Base-by-base conservation (phyloP, 92 coral and sea anemone genomes). In the Umimayanthus chanpuru region DNA sequence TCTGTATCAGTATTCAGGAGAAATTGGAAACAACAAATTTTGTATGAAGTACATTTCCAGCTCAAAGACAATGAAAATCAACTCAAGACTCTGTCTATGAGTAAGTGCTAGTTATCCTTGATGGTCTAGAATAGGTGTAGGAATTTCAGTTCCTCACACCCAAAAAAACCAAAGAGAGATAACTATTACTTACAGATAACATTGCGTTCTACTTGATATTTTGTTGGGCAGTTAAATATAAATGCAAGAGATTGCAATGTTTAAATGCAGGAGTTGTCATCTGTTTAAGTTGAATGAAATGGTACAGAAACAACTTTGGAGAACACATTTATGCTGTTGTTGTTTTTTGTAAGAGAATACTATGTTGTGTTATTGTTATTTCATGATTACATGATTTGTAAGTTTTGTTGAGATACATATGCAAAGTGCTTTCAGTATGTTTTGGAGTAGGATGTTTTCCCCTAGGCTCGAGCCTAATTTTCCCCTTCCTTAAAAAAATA, bases 181-280 rank as follows among this genome's bases (percentile, higher is more conserved):
- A 39, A 74, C 78, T 36, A 74, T 74, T 50, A 74, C 78, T 74
- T 74, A 74, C 78, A 74, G 78, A 16, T 74, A 74, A 74, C 47
- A 74, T 74, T 74, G 78, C 78, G 38, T 75, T 75, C 55, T 39
- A 75, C 50, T 40, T 75, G 79, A 36, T 75, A 75, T 75, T 39
- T 75, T 53, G 25, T 75, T 75, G 79, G 79, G 26, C 79, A 75
- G 79, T 36, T 39, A 75, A 39, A 75, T 75, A 47, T 47, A 47
- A 5, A 75, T 40, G 7, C 47, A 39, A 2, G 29, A 39, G 79
- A 12, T 75, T 75, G 79, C 47, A 36, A 36, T 75, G 79, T 75
- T 75, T 75, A 75, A 75, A 75, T 75, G 79, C 50, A 75, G 79
- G 79, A 75, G 79, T 75, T 75, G 79, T 28, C 79, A 39, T 75